Conservation (phyloP, 1,140 invertebrate genomes). For the Drosophila ercepeae region DNA sequence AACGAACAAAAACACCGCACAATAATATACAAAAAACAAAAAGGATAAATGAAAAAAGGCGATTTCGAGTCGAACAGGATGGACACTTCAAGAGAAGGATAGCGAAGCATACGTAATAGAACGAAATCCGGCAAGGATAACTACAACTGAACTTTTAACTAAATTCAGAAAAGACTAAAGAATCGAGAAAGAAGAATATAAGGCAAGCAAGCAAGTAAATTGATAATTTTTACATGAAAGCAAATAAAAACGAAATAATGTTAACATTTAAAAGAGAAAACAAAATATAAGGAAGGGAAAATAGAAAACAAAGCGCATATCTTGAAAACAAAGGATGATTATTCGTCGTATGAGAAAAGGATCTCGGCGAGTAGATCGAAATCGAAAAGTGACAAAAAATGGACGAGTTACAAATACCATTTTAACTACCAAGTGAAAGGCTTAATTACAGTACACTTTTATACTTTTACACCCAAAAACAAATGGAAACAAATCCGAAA, state of each 20-base stretch:
- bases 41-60: background rate
- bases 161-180: slow-evolving; percentile 66
- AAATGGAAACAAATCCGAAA: slow-evolving; percentile 37
- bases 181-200: slow-evolving; percentile 29
- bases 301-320: slow-evolving; percentile 77
- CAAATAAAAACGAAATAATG: slow-evolving; percentile 65
- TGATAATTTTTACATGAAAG: slow-evolving; percentile 75
- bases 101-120: slow-evolving; percentile 62
- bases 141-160: slow-evolving; percentile 54
- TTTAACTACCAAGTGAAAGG: slow-evolving; percentile 63
- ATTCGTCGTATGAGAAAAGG: slow-evolving; percentile 20
- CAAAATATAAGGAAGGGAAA: slow-evolving; percentile 26
- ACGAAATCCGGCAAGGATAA: slow-evolving; percentile 31
- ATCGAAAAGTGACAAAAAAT: slow-evolving; percentile 23
- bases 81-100: slow-evolving; percentile 18
- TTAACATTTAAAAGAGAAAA: slow-evolving; percentile 69
- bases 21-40: slow-evolving; percentile 73
- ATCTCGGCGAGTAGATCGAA: slow-evolving; percentile 21
- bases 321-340: slow-evolving; percentile 51
- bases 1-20: slow-evolving; percentile 81
- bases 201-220: slow-evolving; percentile 57
- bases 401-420: slow-evolving; percentile 72
- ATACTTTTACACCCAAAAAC: slow-evolving; percentile 79
- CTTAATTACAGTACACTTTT: slow-evolving; percentile 76
- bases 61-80: background rate